Percentiles rank a stretch among this genome's conserved stretches.
Conservation (phyloP, 2,888 invertebrate genomes). For the Eupelmus urozonus region DNA sequence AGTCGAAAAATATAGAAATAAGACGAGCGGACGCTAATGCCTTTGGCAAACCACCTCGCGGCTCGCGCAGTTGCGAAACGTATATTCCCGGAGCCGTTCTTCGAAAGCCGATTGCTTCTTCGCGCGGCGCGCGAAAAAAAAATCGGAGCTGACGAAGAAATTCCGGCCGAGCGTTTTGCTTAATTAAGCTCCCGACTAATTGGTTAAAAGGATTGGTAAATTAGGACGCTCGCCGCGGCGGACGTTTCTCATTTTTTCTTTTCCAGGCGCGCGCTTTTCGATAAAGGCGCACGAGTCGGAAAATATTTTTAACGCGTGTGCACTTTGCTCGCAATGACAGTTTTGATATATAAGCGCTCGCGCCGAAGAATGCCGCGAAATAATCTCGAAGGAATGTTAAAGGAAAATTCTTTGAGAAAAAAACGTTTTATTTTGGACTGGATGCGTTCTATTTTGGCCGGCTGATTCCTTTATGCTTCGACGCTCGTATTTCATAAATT, state of each 20-base stretch:
- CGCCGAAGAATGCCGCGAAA: background rate
- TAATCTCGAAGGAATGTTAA: constrained; percentile 21
- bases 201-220: background rate
- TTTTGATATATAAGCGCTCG: constrained; percentile 5
- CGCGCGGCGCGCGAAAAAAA: too few species aligned
- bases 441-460: background rate
- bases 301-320: background rate
- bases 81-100: too few species aligned
- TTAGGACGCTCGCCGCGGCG: background rate
- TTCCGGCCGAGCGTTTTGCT: background rate
- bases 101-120: too few species aligned
- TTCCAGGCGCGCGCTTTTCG: background rate
- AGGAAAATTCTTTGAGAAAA: constrained; percentile 30
- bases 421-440: constrained; percentile 15
- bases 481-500: background rate
- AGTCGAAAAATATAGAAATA: constrained; percentile 8
- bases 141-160: too few species aligned
- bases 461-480: too few species aligned
- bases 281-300: background rate
- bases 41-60: too few species aligned
- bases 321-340: background rate
- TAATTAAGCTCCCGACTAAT: background rate
- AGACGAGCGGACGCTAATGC: background rate
- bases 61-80: too few species aligned
- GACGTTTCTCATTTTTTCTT: background rate